Percentiles rank a stretch among this genome's conserved stretches.
Evolutionary conservation across 2,113 vertebrate species (phyloP).

Genomic region (Peromyscus leucopus): DNA sequence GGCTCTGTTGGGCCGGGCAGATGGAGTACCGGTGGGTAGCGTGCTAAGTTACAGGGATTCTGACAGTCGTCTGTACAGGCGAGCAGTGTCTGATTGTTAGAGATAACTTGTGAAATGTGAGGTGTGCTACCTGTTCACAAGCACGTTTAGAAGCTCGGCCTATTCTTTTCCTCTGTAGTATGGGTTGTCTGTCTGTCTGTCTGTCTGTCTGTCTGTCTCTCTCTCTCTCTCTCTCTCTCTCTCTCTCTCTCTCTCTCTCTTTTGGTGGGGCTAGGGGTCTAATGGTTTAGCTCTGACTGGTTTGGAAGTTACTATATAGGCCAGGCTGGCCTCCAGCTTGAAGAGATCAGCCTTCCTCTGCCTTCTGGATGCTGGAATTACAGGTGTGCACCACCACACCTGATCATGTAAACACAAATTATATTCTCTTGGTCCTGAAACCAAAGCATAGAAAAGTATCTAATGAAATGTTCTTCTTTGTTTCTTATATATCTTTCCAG

Average conservation of each 20-base stretch:
- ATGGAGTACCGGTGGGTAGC: background rate
- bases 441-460: background rate
- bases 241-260: no score
- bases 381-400: background rate
- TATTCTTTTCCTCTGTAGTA: background rate
- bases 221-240: no score
- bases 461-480: background rate
- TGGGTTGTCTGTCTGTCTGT: fast-evolving
- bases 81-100: background rate
- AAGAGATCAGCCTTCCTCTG: background rate
- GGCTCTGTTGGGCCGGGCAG: no score
- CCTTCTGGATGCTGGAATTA: background rate
- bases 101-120: background rate
- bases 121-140: background rate
- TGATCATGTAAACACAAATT: background rate
- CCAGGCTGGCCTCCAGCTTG: background rate
- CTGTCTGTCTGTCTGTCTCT: no score
- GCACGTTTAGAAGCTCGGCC: background rate
- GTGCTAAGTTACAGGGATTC: background rate
- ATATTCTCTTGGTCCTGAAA: background rate
- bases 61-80: background rate
- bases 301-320: background rate
- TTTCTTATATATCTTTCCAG: background rate
- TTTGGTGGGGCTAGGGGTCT: background rate
- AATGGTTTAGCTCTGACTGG: background rate